These are phyloP conservation scores for Nomada flava DNA, from an alignment of 2,888 invertebrate species.

Conservation along the genomic window DNA sequence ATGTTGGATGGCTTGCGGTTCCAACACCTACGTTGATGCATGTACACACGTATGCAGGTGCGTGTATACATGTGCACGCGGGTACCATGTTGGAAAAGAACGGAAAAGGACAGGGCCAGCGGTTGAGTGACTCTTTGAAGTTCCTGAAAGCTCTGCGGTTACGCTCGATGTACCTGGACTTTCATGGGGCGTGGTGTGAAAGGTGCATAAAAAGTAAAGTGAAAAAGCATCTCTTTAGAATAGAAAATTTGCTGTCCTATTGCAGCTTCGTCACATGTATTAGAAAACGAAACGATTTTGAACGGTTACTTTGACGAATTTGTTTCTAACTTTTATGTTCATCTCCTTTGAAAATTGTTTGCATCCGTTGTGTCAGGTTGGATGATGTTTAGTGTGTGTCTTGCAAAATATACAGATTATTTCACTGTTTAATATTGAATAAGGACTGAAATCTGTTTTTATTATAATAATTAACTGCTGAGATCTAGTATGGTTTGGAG, in stretches of 20 bases:
- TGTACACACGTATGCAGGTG: constrained; percentile 10
- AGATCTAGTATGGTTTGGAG: neutral
- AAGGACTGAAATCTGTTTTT: neutral
- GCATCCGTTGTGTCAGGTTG: no score
- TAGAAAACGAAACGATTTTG: neutral
- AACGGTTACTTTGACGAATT: neutral
- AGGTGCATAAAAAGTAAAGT: constrained; percentile 46
- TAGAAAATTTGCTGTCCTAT: constrained; percentile 31
- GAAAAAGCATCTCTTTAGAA: constrained; percentile 32
- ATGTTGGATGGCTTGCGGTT: constrained; percentile 52
- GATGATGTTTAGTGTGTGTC: no score
- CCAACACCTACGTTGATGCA: constrained; percentile 29
- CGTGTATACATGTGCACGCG: constrained; percentile 6
- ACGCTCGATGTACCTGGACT: constrained; percentile 57
- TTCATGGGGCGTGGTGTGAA: constrained; percentile 59
- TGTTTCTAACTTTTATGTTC: neutral
- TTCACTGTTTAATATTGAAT: no score
- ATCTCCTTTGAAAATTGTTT: neutral
- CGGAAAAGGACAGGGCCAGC: constrained; percentile 55
- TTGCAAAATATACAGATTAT: no score
- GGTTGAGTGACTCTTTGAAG: constrained; percentile 77
- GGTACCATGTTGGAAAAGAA: constrained; percentile 40
- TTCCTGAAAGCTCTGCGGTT: constrained; percentile 75
- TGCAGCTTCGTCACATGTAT: neutral
- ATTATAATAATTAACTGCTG: constrained; percentile 1